Evolutionary conservation across 2,888 invertebrate genomes (phyloP).

Genomic region (Apeira syringaria): DNA sequence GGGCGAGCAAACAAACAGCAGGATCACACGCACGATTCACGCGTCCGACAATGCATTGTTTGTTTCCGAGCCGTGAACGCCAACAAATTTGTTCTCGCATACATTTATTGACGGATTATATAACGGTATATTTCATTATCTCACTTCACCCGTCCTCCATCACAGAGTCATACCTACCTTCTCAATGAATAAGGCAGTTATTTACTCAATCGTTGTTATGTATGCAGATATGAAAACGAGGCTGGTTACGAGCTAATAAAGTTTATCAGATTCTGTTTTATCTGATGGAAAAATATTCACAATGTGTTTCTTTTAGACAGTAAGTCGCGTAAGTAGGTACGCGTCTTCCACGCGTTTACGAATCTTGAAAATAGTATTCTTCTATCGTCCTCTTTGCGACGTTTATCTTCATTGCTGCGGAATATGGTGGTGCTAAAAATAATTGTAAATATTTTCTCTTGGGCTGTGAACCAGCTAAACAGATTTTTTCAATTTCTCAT

Average conservation of each 20-base stretch:
- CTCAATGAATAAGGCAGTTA: slow-evolving; percentile 18
- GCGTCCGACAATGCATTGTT: slow-evolving; percentile 55
- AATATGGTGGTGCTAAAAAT: too few species aligned
- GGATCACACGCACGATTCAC: slow-evolving; percentile 53
- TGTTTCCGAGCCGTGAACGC: slow-evolving; percentile 51
- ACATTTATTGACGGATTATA: slow-evolving; percentile 49
- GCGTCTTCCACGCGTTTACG: too few species aligned
- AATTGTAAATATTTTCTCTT: too few species aligned
- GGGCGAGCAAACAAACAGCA: slow-evolving; percentile 44
- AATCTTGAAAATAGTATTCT: too few species aligned
- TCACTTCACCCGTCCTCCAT: slow-evolving; percentile 27
- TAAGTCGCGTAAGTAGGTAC: too few species aligned
- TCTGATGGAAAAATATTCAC: too few species aligned
- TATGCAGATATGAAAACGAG: slow-evolving; percentile 6
- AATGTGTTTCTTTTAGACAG: too few species aligned
- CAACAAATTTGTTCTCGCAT: slow-evolving; percentile 48
- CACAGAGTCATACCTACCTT: slow-evolving; percentile 10
- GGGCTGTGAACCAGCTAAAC: too few species aligned
- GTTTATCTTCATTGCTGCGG: too few species aligned
- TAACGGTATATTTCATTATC: slow-evolving; percentile 43
- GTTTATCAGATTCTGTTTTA: slow-evolving; percentile 12
- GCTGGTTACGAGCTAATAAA: slow-evolving; percentile 17
- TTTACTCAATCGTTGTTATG: slow-evolving; percentile 11
- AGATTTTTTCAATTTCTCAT: too few species aligned
- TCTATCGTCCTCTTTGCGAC: too few species aligned